Evolutionary conservation across 2,888 invertebrate genomes (phyloP).

Genomic region (Hydrotaea diabolus): DNA sequence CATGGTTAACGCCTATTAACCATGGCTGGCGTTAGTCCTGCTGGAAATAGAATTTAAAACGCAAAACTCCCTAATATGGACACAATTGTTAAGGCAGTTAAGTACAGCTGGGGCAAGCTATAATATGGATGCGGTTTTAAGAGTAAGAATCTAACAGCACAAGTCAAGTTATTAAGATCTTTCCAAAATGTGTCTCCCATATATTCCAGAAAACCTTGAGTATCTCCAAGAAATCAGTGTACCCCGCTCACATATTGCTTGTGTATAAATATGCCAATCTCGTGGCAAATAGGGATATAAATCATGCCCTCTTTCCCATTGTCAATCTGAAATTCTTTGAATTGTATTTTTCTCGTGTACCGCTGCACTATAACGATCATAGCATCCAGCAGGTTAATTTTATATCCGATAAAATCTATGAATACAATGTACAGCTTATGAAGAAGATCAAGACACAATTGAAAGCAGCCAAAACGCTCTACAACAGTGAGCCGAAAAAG

Average conservation of each 20-base stretch:
- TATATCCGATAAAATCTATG: conserved; percentile 89
- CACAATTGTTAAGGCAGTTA: conserved; percentile 84
- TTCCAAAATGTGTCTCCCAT: too few species aligned
- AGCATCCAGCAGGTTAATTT: conserved; percentile 80
- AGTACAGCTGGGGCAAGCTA: conserved; percentile 82
- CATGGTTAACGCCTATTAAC: too few species aligned
- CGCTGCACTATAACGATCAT: conserved; percentile 77
- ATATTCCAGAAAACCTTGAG: conserved; percentile 83
- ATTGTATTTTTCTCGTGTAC: conserved; percentile 85
- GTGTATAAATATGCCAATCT: conserved; percentile 90
- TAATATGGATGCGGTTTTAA: conserved; percentile 85
- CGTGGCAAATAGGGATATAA: conserved; percentile 85
- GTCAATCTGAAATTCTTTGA: conserved; percentile 90
- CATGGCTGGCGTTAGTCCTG: conserved; percentile 86
- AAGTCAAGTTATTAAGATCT: too few species aligned
- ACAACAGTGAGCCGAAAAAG: conserved; percentile 81
- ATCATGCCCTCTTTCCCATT: conserved; percentile 87
- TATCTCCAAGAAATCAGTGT: conserved; percentile 82
- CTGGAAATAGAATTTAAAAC: conserved; percentile 86
- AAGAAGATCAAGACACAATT: conserved; percentile 87
- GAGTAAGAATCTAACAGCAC: conserved; percentile 82
- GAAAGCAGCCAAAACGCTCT: conserved; percentile 84
- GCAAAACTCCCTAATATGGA: conserved; percentile 86
- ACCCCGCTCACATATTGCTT: conserved; percentile 83
- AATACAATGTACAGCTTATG: conserved; percentile 85